Evolutionary conservation across 2,113 vertebrate species (phyloP), one percentile per base, ranked within the genome.

Genomic region (Hyperopisus bebe): DNA sequence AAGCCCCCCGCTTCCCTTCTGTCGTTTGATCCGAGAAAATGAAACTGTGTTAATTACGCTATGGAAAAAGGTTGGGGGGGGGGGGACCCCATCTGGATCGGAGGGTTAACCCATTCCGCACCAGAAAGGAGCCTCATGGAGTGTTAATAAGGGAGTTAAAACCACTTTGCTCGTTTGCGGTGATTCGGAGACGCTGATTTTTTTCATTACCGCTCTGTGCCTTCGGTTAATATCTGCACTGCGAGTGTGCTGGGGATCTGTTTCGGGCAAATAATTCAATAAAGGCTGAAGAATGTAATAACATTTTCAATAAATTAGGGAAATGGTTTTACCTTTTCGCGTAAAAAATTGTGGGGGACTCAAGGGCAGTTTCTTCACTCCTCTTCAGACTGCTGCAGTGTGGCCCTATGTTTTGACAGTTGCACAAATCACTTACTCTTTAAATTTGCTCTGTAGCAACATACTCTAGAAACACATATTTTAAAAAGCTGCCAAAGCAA

Each of bases 1-100:
- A 77, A 90, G 90, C 74, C 88, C 90, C 87, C 90, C 86, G 47
- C 90, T 88, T 93, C 92, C 55, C 88, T 86, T 88, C 77, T 47
- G 80, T 85, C 90, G 91, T 93, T 93, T 94, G 93, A 94, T 92
- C 91, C 89, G 50, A 47, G 88, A 93, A 94, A 93, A 90, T 93
- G 91, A 93, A 94, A 94, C 92, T 92, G 93, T 93, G 92, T 91
- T 92, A 93, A 94, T 94, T 91, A 94, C 88, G 87, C 85, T 24
- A 66, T 58, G 91, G 90, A 92, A 39, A 55, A n/a, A 47, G 47
- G 46, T 46, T n/a, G 8, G 83, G 47, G n/a, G 82, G 8, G 5
- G 13, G 9, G 24, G 51, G 21, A 84, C 53, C 35, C 91, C 93
- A 92, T 93, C 92, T 94, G 93, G 93, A 94, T 89, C 47, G 31